A percentile compares a stretch with the other conserved stretches of the same genome.
phyloP scores from a whole-genome alignment of 2,888 invertebrate genomes.

The Frankliniella fusca region DNA sequence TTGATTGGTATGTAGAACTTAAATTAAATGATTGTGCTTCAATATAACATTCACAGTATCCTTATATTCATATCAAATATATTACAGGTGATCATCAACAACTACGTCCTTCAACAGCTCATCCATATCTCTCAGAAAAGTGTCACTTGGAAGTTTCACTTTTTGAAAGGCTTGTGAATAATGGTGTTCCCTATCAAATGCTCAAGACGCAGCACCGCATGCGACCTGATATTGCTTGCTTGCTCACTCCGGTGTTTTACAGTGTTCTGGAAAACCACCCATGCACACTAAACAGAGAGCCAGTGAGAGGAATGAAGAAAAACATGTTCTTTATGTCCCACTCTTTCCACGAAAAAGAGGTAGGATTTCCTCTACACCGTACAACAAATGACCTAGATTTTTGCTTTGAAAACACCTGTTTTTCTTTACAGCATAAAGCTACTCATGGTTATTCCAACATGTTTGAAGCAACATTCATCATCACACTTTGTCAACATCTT shows the following conservation, averaged over 20 bases:
- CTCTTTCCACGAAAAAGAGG: constrained; percentile 54
- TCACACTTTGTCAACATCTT: constrained; percentile 58
- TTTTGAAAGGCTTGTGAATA: constrained; percentile 73
- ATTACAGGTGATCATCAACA: constrained; percentile 73
- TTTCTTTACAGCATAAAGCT: not conserved
- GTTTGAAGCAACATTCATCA: constrained; percentile 60
- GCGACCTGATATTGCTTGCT: constrained; percentile 59
- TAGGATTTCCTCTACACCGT: constrained; percentile 38
- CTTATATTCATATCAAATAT: not conserved
- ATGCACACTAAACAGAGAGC: constrained; percentile 54
- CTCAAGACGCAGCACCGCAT: constrained; percentile 70
- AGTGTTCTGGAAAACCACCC: constrained; percentile 56
- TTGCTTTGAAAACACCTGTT: not conserved
- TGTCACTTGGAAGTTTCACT: constrained; percentile 71
- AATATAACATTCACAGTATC: not conserved
- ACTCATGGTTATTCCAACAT: constrained; percentile 46
- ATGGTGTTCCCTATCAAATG: constrained; percentile 56
- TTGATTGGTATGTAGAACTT: constrained; percentile 62
- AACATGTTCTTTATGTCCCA: constrained; percentile 67
- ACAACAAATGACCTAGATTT: not conserved
- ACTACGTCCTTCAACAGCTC: constrained; percentile 66
- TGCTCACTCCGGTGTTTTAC: constrained; percentile 61
- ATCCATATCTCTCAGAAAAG: constrained; percentile 60
- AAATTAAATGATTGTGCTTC: not conserved
- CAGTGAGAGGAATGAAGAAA: constrained; percentile 56